Evolutionary conservation across 23 tunicate species (phyloP), one percentile per base, ranked within the genome.

Genomic region (Ascidia mentula): DNA sequence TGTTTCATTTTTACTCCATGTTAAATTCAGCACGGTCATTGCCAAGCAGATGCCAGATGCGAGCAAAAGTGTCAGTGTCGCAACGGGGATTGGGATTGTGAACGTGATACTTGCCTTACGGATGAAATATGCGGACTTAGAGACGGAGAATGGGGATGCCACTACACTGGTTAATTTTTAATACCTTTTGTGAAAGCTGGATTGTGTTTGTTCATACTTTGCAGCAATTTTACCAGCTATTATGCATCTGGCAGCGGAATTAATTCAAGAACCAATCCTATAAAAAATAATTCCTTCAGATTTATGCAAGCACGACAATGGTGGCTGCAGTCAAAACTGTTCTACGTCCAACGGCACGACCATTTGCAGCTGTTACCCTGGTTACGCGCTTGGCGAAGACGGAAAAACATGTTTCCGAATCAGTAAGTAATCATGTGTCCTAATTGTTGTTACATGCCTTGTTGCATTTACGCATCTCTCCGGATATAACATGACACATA

Each of bases 311-410:
- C 38, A 80, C 69, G 45, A 73, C 22, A 88, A 88, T 42, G 87
- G 82, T 13, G 87, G 87, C 15, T 88, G 92, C 39, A 61, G 73
- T 40, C 92, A 88, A 38, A 65, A 28, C 20, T 88, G 92, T 74
- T 31, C 40, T 1, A 38, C 40, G 60, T 39, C 45, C 0, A 69
- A 86, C 24, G 72, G 70, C 34, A 40, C 35, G 53, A 78, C 72
- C 31, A 45, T 61, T 24, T 88, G 92, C 39, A 40, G 60, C 22
- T 88, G 92, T 73, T 80, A 72, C 31, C 28, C 36, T 12, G 82
- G 82, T 45, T 88, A 26, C 72, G 70, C 26, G 18, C 72, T 88
- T 37, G 79, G n/a, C 15, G 35, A 35, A 31, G 87, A 88, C 65
- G 53, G 42, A 32, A 82, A 82, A 42, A 69, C 82, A 15, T 88